Evolutionary conservation across 2,797 vertebrate genomes (phyloP), one percentile per base, ranked within the genome.

Genomic region (Microctenopoma lineatum): DNA sequence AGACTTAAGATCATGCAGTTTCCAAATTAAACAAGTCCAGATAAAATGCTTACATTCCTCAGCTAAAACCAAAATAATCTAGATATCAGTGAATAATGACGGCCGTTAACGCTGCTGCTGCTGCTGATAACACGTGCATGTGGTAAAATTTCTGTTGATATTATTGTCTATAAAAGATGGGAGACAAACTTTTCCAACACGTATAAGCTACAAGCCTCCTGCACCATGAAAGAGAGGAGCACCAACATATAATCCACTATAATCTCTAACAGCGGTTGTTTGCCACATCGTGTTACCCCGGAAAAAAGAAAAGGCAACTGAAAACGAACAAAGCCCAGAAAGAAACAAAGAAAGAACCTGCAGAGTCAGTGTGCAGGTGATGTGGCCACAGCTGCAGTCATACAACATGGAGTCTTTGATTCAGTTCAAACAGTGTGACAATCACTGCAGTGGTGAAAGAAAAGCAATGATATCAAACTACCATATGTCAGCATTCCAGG

Each of bases 351-450:
- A 57, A 62, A 65, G n/a, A 62, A 45, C 27, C 27, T 29, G 27
- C 27, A 29, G 27, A 29, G 66, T 55, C 7, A 12, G 52, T 2
- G 61, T 62, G 81, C 78, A 83, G 89, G 79, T 86, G 84, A 84
- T 80, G 79, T 44, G 61, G 69, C 75, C 47, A 4, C 87, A 88
- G 88, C 87, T 88, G 86, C 84, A 82, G 79, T 64, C 52, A 46
- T 32, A 76, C 79, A 84, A 77, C 66, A 74, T 70, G 68, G 70
- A n/a, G 76, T 60, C 87, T 90, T 83, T 88, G 88, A 89, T 73
- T 85, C 76, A 59, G 84, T 89, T 90, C 88, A 91, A 91, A 91
- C 86, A 85, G 79, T 86, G 86, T 80, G 61, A 85, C 75, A 86
- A 87, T 89, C 84, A 83, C 65, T 79, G 86, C 84, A 80, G 77